A percentile compares a stretch with the other conserved stretches of the same genome.
phyloP scores from a whole-genome alignment of 1,140 invertebrate species.

The Conus betulinus region DNA sequence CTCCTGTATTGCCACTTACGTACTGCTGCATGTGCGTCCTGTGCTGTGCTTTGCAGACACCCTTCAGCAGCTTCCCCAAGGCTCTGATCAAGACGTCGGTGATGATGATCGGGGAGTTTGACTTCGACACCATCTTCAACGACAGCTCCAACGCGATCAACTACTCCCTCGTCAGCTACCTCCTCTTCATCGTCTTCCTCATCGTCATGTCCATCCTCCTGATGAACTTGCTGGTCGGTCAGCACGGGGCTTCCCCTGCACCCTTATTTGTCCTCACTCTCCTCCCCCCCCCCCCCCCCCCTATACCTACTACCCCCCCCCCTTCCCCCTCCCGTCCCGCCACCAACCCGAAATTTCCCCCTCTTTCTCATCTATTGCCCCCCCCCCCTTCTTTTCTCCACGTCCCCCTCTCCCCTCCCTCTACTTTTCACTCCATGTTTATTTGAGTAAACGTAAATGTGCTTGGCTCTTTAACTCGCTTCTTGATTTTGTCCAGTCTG shows the following conservation, averaged over 20 bases:
- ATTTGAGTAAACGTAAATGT: no score
- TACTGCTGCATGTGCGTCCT: neutral
- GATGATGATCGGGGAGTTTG: constrained; percentile 78
- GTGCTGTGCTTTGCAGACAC: constrained; percentile 63
- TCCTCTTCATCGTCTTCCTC: constrained; percentile 74
- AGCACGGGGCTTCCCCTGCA: neutral
- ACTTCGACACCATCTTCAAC: constrained; percentile 72
- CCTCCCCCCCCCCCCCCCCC: no score
- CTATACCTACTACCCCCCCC: neutral
- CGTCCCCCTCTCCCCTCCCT: no score
- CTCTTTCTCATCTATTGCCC: no score
- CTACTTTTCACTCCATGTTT: no score
- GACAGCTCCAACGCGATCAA: constrained; percentile 38
- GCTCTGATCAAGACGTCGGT: constrained; percentile 75
- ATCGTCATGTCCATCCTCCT: constrained; percentile 76
- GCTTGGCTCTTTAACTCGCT: no score
- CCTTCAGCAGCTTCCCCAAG: constrained; percentile 66
- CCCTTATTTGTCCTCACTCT: neutral
- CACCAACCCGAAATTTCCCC: no score
- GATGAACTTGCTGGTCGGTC: constrained; percentile 76
- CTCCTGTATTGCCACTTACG: neutral
- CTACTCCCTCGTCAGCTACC: constrained; percentile 64
- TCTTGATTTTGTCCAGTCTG: no score
- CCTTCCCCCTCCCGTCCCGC: neutral
- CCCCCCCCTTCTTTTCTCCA: no score